These are phyloP conservation scores for Stylophora pistillata DNA, from an alignment of 64 coral and sea anemone species.

Conservation along the genomic window DNA sequence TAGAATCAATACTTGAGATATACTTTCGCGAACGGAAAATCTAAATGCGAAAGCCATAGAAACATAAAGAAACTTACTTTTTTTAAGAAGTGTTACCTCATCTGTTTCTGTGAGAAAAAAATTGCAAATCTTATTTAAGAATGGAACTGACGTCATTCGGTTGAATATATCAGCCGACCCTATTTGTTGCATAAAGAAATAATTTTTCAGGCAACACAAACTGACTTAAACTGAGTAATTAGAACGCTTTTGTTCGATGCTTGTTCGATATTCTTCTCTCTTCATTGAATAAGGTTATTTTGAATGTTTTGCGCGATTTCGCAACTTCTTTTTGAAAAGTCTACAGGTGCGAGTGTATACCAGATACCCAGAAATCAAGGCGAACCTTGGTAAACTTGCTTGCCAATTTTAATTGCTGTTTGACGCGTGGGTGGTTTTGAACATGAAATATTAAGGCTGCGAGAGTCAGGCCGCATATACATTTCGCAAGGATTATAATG, in stretches of 20 bases:
- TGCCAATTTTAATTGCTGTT: conserved; percentile 17
- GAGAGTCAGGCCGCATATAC: not conserved
- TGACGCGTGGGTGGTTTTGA: conserved; percentile 14
- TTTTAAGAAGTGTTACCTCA: not conserved
- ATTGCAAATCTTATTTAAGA: too few species aligned
- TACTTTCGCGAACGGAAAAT: not conserved
- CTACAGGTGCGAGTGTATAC: not conserved
- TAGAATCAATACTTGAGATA: not conserved
- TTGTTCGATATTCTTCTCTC: not conserved
- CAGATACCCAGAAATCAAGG: not conserved
- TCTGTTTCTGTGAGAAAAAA: not conserved
- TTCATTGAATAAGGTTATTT: not conserved
- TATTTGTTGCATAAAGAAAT: not conserved
- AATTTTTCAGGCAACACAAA: not conserved
- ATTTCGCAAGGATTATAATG: conserved; percentile 17
- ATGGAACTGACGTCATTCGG: conserved; percentile 28
- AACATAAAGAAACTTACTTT: not conserved
- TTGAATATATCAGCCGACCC: not conserved
- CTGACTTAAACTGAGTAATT: not conserved
- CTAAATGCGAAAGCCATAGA: not conserved
- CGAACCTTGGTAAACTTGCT: not conserved
- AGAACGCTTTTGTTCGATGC: not conserved
- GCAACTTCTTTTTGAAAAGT: not conserved
- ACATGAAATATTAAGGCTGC: conserved; percentile 38
- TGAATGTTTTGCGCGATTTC: not conserved